Evolutionary conservation across 2,888 invertebrate genomes (phyloP).

Genomic region (Caenorhabditis sp.): DNA sequence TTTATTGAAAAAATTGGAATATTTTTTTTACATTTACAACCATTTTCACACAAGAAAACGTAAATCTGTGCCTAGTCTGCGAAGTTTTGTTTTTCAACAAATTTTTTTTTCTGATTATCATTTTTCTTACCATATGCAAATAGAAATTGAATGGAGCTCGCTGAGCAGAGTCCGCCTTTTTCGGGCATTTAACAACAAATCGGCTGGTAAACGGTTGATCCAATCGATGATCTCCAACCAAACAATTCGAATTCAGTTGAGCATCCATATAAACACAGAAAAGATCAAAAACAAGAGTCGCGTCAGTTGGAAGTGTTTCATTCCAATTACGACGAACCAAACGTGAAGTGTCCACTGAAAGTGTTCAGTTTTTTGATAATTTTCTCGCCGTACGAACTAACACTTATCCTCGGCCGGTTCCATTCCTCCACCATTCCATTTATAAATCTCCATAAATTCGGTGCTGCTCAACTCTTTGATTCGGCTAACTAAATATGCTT

Average conservation of each 20-base stretch:
- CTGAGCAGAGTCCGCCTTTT: slow-evolving; percentile 36
- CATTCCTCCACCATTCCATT: slow-evolving; percentile 52
- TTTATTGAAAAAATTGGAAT: too few species aligned
- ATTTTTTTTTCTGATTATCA: too few species aligned
- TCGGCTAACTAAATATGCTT: slow-evolving; percentile 45
- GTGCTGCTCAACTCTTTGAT: slow-evolving; percentile 37
- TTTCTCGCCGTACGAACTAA: too few species aligned
- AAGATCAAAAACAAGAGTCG: slow-evolving; percentile 45
- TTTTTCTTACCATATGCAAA: slow-evolving; percentile 40
- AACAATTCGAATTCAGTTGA: slow-evolving; percentile 45
- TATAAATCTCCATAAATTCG: slow-evolving; percentile 48
- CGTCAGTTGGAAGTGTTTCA: slow-evolving; percentile 50
- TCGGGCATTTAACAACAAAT: slow-evolving; percentile 38
- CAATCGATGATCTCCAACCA: slow-evolving; percentile 43
- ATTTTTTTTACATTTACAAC: too few species aligned
- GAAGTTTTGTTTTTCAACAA: too few species aligned
- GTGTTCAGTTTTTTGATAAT: slow-evolving; percentile 2
- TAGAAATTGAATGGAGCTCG: slow-evolving; percentile 38
- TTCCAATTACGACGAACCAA: slow-evolving; percentile 44
- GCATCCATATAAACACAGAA: slow-evolving; percentile 55
- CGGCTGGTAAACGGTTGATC: slow-evolving; percentile 47
- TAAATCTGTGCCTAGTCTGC: too few species aligned
- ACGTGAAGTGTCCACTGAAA: slow-evolving; percentile 13
- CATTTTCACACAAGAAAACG: too few species aligned
- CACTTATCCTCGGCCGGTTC: slow-evolving; percentile 40